These are phyloP conservation scores for Ptychodera flava DNA, from an alignment of 35 echinoderm and acorn worm genomes.

Conservation along the genomic window DNA sequence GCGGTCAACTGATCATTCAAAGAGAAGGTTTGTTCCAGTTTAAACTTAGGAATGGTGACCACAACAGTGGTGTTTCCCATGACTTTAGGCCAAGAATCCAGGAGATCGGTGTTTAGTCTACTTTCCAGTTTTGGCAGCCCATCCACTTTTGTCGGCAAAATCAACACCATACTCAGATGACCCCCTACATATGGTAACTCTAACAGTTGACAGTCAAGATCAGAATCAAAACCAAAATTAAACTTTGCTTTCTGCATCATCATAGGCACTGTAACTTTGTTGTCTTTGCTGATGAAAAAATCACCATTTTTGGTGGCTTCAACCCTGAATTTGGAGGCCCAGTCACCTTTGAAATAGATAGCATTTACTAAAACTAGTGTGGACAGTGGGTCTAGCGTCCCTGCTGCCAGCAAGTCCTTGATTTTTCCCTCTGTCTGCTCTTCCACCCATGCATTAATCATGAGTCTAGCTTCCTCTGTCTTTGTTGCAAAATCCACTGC, in stretches of 20 bases:
- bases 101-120: slow-evolving; percentile 11
- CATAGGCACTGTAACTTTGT: slow-evolving; percentile 29
- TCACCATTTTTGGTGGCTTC: slow-evolving; percentile 11
- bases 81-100: slow-evolving; percentile 4
- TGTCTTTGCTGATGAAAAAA: slow-evolving; percentile 36
- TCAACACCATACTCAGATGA: slow-evolving; percentile 53
- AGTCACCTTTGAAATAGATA: slow-evolving; percentile 11
- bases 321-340: slow-evolving; percentile 39
- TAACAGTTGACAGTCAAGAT: slow-evolving; percentile 38
- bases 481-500: slow-evolving; percentile 36
- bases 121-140: slow-evolving; percentile 38
- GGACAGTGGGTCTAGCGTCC: neutral
- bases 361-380: neutral
- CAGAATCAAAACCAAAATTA: slow-evolving; percentile 26
- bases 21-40: neutral
- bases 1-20: neutral
- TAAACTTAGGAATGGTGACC: neutral
- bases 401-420: slow-evolving; percentile 31
- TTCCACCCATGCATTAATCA: slow-evolving; percentile 69
- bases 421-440: slow-evolving; percentile 64
- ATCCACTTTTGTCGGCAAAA: slow-evolving; percentile 42
- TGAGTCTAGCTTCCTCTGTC: slow-evolving; percentile 10
- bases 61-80: neutral
- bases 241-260: slow-evolving; percentile 54
- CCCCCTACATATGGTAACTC: slow-evolving; percentile 59